A percentile compares a stretch with the other conserved stretches of the same genome.
Conservation (phyloP, 2,113 vertebrate species). For the Haplochromis burtoni region DNA sequence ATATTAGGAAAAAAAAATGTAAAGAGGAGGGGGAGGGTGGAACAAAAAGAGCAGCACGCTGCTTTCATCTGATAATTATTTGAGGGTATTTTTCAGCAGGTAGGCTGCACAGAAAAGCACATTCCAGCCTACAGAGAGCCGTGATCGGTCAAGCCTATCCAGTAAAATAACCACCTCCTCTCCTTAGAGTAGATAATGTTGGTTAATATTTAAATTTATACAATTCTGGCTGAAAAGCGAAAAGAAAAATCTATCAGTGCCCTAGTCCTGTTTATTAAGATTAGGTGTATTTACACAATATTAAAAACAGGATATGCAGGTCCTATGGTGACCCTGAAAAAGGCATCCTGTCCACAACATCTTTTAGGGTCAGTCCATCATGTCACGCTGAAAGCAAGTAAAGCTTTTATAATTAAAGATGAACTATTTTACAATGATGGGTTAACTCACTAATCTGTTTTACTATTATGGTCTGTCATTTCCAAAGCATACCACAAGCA, state of each 20-base stretch:
- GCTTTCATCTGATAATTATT: constrained; percentile 55
- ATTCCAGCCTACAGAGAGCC: constrained; percentile 8
- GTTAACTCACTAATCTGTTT: neutral
- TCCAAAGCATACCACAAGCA: neutral
- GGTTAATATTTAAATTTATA: neutral
- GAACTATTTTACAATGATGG: neutral
- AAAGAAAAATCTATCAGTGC: neutral
- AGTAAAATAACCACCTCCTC: neutral
- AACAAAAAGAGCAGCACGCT: constrained; percentile 22
- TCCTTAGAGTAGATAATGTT: neutral
- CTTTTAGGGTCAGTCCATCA: neutral
- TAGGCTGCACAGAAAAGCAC: constrained; percentile 34
- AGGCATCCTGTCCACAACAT: neutral
- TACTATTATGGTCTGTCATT: neutral
- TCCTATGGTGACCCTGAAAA: neutral
- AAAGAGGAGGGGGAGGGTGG: constrained; percentile 10
- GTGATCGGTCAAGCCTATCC: constrained; percentile 7
- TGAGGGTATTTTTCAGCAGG: constrained; percentile 51
- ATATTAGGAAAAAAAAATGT: constrained; percentile 15
- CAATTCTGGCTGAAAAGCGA: neutral
- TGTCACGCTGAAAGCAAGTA: neutral
- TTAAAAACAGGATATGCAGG: neutral
- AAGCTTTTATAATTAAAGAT: neutral
- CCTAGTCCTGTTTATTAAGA: neutral
- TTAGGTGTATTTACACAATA: neutral